These are phyloP conservation scores for Fukomys damarensis DNA, from an alignment of 2,113 vertebrate species.

Conservation along the genomic window DNA sequence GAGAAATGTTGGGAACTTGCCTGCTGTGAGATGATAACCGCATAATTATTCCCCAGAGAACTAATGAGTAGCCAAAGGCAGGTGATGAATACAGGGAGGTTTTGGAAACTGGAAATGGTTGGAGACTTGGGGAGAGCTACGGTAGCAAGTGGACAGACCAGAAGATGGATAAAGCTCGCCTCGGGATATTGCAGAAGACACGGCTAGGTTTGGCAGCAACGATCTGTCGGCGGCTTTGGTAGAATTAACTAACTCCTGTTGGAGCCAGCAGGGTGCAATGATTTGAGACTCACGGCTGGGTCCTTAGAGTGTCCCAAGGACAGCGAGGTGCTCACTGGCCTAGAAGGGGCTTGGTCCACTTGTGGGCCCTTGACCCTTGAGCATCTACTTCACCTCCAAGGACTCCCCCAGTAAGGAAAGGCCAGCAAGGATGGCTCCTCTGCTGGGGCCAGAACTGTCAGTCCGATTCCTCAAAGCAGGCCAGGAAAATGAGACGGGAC, in stretches of 20 bases:
- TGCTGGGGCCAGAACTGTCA: not conserved
- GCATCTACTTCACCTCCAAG: not conserved
- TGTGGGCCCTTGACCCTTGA: not conserved
- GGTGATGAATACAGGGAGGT: not conserved
- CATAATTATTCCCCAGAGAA: not conserved
- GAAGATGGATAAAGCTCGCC: too few species aligned
- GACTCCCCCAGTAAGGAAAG: not conserved
- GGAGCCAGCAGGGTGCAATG: not conserved
- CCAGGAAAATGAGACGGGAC: too few species aligned
- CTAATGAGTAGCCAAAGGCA: not conserved
- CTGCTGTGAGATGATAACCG: fast-evolving
- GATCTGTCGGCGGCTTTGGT: not conserved
- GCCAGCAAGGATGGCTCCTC: not conserved
- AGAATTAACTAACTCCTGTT: not conserved
- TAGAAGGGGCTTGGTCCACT: too few species aligned
- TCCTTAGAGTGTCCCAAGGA: too few species aligned
- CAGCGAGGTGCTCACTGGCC: not conserved
- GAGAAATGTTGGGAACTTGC: too few species aligned
- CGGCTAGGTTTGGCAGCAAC: not conserved
- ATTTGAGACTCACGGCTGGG: not conserved
- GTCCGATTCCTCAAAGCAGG: not conserved
- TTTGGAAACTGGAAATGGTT: not conserved
- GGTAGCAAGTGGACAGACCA: not conserved
- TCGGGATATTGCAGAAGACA: not conserved
- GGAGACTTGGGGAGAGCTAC: not conserved